phyloP scores from a whole-genome alignment of 2,797 vertebrate genomes.

The Tolypeutes matacus region DNA sequence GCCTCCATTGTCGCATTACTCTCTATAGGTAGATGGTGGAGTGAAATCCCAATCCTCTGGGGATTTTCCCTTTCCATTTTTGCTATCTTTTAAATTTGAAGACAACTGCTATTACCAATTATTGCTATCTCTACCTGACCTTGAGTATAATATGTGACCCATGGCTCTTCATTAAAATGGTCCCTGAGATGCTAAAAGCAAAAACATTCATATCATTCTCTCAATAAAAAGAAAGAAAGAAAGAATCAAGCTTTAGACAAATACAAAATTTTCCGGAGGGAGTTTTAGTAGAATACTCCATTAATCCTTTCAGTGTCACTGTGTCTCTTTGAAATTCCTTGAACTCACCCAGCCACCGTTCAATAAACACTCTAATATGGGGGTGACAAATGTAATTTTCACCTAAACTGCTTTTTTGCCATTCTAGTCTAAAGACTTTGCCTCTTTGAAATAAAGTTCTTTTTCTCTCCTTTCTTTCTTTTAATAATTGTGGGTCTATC shows the following conservation, averaged over 20 bases:
- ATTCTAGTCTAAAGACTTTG: slow-evolving; percentile 24
- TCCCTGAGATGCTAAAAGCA: background rate
- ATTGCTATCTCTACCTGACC: background rate
- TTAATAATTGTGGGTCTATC: background rate
- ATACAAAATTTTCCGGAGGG: accelerated
- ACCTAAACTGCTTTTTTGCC: slow-evolving; percentile 19
- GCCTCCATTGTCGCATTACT: background rate
- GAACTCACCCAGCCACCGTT: background rate
- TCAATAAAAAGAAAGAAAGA: background rate
- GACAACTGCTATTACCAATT: background rate
- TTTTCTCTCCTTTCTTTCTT: background rate
- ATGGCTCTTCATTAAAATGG: background rate
- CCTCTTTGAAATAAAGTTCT: slow-evolving; percentile 64
- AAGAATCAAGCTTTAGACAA: background rate
- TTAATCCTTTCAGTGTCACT: background rate
- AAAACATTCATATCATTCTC: background rate
- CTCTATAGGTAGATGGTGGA: accelerated
- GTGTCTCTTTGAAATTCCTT: slow-evolving; percentile 21
- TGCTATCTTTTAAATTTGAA: background rate
- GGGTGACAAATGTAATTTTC: slow-evolving; percentile 53
- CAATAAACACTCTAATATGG: slow-evolving; percentile 50
- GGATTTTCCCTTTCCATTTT: background rate
- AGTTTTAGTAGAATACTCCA: accelerated
- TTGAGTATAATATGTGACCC: background rate
- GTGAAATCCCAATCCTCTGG: background rate